Evolutionary conservation across 2,797 vertebrate species (phyloP).

Genomic region (Glossophaga mutica): DNA sequence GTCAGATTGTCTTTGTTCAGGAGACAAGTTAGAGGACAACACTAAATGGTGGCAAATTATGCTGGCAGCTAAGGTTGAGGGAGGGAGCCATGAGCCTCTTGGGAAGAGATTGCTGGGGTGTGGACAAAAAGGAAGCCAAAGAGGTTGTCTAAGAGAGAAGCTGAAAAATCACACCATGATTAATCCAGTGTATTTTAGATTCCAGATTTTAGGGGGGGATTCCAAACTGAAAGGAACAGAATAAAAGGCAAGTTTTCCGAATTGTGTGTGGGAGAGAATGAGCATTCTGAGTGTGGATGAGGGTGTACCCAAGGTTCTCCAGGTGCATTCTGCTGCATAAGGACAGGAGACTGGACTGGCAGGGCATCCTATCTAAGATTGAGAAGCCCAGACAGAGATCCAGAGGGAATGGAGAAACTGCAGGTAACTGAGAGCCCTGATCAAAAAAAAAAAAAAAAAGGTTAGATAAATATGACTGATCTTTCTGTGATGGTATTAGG

Average conservation of each 20-base stretch:
- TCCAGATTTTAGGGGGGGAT: background rate
- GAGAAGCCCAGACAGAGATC: background rate
- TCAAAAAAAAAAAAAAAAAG: no score
- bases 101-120: background rate
- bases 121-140: background rate
- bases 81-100: background rate
- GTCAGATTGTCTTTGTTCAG: background rate
- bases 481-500: background rate
- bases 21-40: background rate
- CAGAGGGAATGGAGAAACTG: background rate
- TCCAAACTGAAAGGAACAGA: background rate
- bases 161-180: background rate
- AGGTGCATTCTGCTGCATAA: background rate
- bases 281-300: background rate
- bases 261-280: background rate
- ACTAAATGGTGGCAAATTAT: background rate
- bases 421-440: background rate
- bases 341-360: background rate
- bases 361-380: background rate
- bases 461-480: background rate
- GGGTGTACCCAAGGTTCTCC: background rate
- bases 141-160: background rate
- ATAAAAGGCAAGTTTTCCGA: background rate
- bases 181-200: background rate
- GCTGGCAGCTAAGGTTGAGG: background rate